Evolutionary conservation across 2,113 vertebrate genomes (phyloP), one percentile per base, ranked within the genome.

Genomic region (Lonchura striata): DNA sequence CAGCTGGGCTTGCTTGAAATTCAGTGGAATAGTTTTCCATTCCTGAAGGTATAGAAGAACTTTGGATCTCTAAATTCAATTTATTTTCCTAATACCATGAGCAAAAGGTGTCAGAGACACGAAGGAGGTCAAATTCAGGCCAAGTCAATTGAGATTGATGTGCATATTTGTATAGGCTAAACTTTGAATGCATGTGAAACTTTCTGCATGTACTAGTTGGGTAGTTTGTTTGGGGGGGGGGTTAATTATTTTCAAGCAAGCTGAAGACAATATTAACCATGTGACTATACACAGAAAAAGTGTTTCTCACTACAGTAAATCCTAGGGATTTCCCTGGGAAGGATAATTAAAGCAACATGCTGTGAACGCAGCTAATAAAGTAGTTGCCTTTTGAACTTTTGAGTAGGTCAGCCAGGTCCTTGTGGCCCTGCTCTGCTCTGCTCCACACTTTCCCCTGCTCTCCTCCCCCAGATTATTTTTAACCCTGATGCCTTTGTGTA

Each of bases 101-200:
- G 59, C 44, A 74, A 74, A 94, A 79, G 47, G 60, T 81, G 47
- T 13, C 33, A 82, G 82, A 87, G 74, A 82, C 4, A 4, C 83
- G 88, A 74, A 83, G n/a, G 50, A 79, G 91, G 92, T 94, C 80
- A 96, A 86, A 86, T 60, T 56, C 52, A 88, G 72, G 63, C 41
- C 47, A 71, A 68, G 54, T 63, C 64, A 52, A 3, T 78, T 63
- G 76, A 86, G 76, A 87, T 78, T 56, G 87, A 53, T 66, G 35
- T 71, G 28, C 35, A 13, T 92, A 52, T 66, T 92, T 92, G 70
- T 46, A 42, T 33, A 78, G 71, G 33, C 86, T 93, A 77, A 83
- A 77, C 54, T 85, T 61, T 20, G 50, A 75, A 65, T 31, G 56
- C 68, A 92, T 49, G 30, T 57, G 20, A 46, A 92, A 54, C 8